Conservation (phyloP, 2,888 invertebrate species). For the Apeira syringaria region DNA sequence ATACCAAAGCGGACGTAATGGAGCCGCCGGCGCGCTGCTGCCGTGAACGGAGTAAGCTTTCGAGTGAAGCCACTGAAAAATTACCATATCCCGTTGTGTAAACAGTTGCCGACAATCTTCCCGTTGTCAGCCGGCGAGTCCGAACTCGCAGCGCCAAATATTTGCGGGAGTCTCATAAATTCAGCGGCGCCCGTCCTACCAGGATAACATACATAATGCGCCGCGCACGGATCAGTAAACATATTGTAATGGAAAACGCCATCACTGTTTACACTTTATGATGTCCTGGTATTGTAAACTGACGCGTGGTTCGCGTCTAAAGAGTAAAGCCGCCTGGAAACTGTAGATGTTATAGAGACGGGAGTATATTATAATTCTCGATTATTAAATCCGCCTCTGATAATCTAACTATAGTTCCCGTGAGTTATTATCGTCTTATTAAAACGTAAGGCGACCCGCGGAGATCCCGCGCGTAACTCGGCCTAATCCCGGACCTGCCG, state of each 20-base stretch:
- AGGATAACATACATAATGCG: slow-evolving; percentile 83
- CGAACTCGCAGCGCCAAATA: slow-evolving; percentile 79
- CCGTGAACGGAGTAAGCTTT: slow-evolving; percentile 63
- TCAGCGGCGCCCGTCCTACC: slow-evolving; percentile 70
- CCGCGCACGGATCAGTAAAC: slow-evolving; percentile 81
- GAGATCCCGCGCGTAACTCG: slow-evolving; percentile 52
- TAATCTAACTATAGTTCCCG: slow-evolving; percentile 25
- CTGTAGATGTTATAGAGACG: slow-evolving; percentile 30
- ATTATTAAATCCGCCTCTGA: slow-evolving; percentile 13
- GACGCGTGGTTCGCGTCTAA: slow-evolving; percentile 63
- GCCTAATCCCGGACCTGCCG: slow-evolving; percentile 56
- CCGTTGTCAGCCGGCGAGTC: slow-evolving; percentile 76
- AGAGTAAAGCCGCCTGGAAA: slow-evolving; percentile 41
- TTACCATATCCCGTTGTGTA: slow-evolving; percentile 74
- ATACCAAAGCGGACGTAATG: slow-evolving; percentile 48
- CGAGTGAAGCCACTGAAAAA: slow-evolving; percentile 62
- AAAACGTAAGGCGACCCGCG: slow-evolving; percentile 42
- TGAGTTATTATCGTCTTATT: slow-evolving; percentile 62
- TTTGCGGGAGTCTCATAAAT: slow-evolving; percentile 81
- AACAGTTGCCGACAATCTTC: slow-evolving; percentile 79
- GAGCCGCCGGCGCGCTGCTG: no score
- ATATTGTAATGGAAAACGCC: slow-evolving; percentile 84
- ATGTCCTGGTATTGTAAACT: slow-evolving; percentile 76
- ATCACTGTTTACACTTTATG: slow-evolving; percentile 82
- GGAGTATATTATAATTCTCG: background rate